phyloP scores from a whole-genome alignment of 2,113 vertebrate species.

The Lagopus leucura region DNA sequence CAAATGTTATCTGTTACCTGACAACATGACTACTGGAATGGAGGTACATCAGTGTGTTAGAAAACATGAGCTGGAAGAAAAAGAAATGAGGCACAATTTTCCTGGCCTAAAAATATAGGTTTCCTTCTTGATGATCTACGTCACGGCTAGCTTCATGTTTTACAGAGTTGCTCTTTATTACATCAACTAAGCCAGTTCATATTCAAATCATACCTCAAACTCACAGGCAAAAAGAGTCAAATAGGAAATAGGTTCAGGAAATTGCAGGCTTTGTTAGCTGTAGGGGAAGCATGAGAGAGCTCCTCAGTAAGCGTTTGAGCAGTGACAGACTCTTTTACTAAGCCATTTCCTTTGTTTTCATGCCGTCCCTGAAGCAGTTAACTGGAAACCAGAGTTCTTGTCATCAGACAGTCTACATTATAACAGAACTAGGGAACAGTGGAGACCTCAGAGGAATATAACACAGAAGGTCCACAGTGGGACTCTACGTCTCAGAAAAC shows the following conservation, averaged over 20 bases:
- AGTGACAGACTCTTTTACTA: background rate
- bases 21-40: background rate
- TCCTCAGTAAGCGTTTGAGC: background rate
- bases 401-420: background rate
- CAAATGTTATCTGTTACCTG: background rate
- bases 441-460: background rate
- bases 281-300: too few species aligned
- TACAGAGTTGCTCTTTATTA: background rate
- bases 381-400: background rate
- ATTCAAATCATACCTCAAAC: background rate
- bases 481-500: background rate
- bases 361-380: background rate
- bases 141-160: background rate
- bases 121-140: background rate
- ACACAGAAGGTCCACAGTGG: background rate
- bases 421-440: background rate
- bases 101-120: background rate
- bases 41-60: background rate
- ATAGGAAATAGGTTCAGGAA: background rate
- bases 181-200: background rate
- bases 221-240: background rate
- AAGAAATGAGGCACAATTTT: background rate
- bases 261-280: background rate
- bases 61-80: background rate
- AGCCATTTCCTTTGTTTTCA: background rate